A percentile compares a stretch with the other conserved stretches of the same genome.
phyloP scores from a whole-genome alignment of 2,888 invertebrate genomes.

The Spisula subtruncata region DNA sequence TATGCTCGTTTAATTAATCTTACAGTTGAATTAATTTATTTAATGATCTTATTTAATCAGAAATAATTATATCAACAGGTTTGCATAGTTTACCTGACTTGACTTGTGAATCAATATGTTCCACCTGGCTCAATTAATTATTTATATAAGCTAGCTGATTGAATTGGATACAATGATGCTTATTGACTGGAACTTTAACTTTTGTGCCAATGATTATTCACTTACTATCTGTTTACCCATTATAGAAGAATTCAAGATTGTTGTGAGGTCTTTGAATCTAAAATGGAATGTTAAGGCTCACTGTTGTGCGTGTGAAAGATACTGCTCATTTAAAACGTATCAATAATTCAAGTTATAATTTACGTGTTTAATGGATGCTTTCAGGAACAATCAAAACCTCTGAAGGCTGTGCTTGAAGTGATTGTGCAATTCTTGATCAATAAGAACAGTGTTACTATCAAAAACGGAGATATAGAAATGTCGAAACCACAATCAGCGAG shows the following conservation, averaged over 20 bases:
- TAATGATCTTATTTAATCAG: too few species aligned
- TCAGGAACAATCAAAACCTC: slow-evolving; percentile 81
- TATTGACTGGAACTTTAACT: not conserved
- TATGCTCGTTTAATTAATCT: too few species aligned
- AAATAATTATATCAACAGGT: too few species aligned
- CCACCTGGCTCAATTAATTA: not conserved
- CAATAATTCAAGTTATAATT: not conserved
- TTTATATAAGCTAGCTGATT: not conserved
- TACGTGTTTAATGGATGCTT: not conserved
- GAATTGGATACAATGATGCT: not conserved
- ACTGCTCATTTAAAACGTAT: not conserved
- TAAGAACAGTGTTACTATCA: slow-evolving; percentile 45
- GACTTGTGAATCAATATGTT: not conserved
- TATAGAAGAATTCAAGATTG: too few species aligned
- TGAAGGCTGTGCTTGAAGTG: slow-evolving; percentile 86
- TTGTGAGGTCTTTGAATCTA: too few species aligned
- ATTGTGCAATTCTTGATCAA: slow-evolving; percentile 81
- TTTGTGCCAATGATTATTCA: not conserved
- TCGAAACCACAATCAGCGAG: slow-evolving; percentile 23
- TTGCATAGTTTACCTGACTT: too few species aligned
- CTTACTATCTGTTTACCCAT: too few species aligned
- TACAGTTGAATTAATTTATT: too few species aligned
- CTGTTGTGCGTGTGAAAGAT: not conserved
- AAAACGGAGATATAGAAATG: slow-evolving; percentile 53
- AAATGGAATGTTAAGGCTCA: too few species aligned